Percentiles rank a stretch among this genome's conserved stretches.
Conservation (phyloP, 2,888 invertebrate genomes). For the Pseudolycoriella hygida region DNA sequence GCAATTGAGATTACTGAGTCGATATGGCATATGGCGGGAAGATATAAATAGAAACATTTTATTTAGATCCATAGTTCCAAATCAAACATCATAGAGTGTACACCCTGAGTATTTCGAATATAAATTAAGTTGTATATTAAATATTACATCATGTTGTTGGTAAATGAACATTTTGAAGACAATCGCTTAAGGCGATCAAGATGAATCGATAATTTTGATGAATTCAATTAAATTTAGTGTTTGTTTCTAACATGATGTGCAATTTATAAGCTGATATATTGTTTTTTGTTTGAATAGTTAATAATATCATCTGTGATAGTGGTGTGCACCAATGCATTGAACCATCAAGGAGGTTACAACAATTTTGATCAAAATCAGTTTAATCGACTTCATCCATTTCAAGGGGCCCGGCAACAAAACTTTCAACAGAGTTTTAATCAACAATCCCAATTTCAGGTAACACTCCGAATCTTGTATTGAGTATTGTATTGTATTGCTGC, state of each 20-base stretch:
- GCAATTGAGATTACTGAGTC: constrained; percentile 5
- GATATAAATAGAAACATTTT: constrained; percentile 1
- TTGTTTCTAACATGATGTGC: background rate
- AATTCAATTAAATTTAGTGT: background rate
- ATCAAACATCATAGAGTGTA: background rate
- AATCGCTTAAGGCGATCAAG: background rate
- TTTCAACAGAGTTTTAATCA: background rate
- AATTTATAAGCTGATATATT: background rate
- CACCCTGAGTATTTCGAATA: background rate
- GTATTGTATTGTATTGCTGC: too few relatives aligned
- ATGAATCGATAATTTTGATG: background rate
- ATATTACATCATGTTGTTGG: background rate
- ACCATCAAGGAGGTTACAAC: background rate
- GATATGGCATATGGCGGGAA: background rate
- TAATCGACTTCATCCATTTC: constrained; percentile 14
- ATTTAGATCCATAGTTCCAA: constrained; percentile 2
- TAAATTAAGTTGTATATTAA: background rate
- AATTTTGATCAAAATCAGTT: constrained; percentile 12
- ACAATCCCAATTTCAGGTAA: too few relatives aligned
- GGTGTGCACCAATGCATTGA: background rate
- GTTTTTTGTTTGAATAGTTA: background rate
- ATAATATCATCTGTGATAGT: background rate
- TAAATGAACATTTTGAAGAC: background rate
- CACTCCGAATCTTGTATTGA: too few relatives aligned
- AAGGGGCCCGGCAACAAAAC: constrained; percentile 10